Evolutionary conservation across 2,113 vertebrate species (phyloP).

Genomic region (Daboia siamensis): DNA sequence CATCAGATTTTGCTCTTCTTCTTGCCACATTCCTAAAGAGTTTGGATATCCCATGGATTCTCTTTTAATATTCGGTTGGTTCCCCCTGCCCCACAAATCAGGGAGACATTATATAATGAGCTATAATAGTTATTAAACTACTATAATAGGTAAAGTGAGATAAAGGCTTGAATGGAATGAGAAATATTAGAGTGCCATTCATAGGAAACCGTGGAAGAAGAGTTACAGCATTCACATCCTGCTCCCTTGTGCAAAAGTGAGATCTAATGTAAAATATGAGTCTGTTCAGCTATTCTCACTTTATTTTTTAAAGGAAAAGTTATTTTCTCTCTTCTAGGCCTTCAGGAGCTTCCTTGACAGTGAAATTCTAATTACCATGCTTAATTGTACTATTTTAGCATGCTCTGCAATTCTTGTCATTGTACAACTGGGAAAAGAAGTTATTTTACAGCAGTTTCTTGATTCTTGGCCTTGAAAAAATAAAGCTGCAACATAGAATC

Average conservation of each 20-base stretch:
- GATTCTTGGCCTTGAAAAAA: constrained; percentile 31
- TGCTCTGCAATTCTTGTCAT: constrained; percentile 50
- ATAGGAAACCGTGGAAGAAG: not conserved
- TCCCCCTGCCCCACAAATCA: not conserved
- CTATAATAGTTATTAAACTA: not conserved
- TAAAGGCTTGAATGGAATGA: not conserved
- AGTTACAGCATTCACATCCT: not conserved
- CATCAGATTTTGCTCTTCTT: not conserved
- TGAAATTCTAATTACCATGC: constrained; percentile 55
- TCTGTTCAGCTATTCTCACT: constrained; percentile 1
- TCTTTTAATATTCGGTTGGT: not conserved
- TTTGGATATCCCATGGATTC: not conserved
- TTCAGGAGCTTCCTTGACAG: constrained; percentile 54
- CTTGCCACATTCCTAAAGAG: not conserved
- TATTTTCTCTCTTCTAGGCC: constrained; percentile 31
- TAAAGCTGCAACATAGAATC: constrained; percentile 32
- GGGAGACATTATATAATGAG: not conserved
- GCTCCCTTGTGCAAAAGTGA: not conserved
- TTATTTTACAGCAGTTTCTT: constrained; percentile 13
- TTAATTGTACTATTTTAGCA: constrained; percentile 56
- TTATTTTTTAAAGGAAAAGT: constrained; percentile 33
- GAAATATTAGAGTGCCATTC: not conserved
- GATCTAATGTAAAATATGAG: not conserved
- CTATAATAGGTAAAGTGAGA: not conserved
- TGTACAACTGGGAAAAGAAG: constrained; percentile 46